phyloP scores from a whole-genome alignment of 2,888 invertebrate species.

The Ecdyonurus torrentis region DNA sequence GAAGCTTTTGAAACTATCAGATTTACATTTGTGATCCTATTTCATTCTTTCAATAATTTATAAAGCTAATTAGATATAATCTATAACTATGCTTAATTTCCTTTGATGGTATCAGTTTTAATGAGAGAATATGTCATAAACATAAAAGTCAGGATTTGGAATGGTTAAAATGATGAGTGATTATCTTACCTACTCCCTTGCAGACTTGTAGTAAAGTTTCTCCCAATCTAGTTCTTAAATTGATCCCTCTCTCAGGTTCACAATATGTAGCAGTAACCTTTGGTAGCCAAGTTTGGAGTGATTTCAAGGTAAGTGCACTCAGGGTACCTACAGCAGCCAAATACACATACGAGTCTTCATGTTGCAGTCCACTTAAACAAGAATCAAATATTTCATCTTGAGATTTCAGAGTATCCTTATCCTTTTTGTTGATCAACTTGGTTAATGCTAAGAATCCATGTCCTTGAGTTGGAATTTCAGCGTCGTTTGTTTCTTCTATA shows the following conservation, averaged over 20 bases:
- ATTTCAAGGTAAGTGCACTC: background rate
- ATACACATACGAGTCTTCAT: slow-evolving; percentile 1
- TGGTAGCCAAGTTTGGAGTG: background rate
- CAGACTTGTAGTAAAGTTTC: background rate
- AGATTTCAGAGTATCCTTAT: background rate
- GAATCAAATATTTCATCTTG: background rate
- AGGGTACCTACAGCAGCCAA: background rate
- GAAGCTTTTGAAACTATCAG: too few species aligned
- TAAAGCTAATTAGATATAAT: too few species aligned
- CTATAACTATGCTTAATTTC: too few species aligned
- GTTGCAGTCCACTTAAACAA: background rate
- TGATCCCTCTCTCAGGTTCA: background rate
- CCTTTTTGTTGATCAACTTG: background rate
- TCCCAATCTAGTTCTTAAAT: background rate
- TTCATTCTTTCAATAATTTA: too few species aligned
- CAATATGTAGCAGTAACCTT: background rate
- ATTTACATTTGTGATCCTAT: too few species aligned
- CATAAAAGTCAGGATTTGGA: too few species aligned
- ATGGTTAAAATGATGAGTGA: too few species aligned
- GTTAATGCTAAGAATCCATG: background rate
- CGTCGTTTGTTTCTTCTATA: background rate
- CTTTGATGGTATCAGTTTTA: too few species aligned
- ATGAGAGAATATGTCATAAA: too few species aligned
- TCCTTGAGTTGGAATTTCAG: background rate
- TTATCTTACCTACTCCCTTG: background rate